Percentiles rank a stretch among this genome's conserved stretches.
These are phyloP conservation scores for Temnothorax longispinosus DNA, from an alignment of 1,140 invertebrate genomes.

Conservation along the genomic window DNA sequence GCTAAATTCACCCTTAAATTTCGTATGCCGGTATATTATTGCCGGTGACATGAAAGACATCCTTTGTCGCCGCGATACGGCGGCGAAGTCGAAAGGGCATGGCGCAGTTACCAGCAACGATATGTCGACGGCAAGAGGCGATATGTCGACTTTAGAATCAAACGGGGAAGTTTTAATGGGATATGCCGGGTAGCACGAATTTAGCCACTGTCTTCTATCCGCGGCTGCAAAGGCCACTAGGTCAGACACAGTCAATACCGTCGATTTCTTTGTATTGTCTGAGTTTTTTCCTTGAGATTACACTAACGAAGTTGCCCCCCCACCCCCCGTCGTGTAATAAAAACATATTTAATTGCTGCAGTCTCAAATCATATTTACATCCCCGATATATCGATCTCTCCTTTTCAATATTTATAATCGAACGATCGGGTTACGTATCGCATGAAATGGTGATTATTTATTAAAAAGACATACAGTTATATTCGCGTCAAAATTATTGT, in stretches of 20 bases:
- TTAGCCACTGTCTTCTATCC: background rate
- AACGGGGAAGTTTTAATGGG: background rate
- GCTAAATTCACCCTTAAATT: background rate
- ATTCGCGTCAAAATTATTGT: slow-evolving; percentile 4
- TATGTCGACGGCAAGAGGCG: background rate
- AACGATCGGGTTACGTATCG: background rate
- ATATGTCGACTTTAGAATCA: background rate
- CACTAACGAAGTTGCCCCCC: background rate
- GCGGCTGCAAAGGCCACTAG: slow-evolving; percentile 30
- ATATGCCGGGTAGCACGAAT: background rate
- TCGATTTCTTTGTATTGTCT: background rate
- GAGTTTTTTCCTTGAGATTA: slow-evolving; percentile 18
- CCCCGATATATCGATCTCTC: background rate
- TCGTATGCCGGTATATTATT: background rate
- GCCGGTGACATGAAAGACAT: background rate
- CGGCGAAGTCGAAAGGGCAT: background rate
- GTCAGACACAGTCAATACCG: slow-evolving; percentile 38
- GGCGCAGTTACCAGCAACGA: background rate
- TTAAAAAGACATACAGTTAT: background rate
- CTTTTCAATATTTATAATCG: slow-evolving; percentile 21
- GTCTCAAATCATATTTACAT: background rate
- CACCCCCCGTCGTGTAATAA: background rate
- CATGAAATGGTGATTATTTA: background rate
- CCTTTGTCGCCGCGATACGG: background rate
- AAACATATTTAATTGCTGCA: slow-evolving; percentile 7